Evolutionary conservation across 2,797 vertebrate genomes (phyloP).

Genomic region (Smutsia gigantea): DNA sequence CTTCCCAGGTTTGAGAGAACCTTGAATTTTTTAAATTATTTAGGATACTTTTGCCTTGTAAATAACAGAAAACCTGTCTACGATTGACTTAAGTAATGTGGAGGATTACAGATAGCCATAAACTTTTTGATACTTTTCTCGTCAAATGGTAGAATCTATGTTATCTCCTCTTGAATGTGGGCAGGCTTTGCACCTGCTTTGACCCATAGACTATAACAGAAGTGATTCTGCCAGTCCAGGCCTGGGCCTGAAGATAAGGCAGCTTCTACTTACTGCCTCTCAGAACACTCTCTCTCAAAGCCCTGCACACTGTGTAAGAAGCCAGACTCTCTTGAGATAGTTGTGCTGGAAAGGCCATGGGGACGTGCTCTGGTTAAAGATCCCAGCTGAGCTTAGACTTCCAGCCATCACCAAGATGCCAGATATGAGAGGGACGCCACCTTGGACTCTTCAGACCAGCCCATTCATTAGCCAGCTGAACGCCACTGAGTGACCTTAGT

Average conservation of each 20-base stretch:
- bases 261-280: neutral
- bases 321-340: neutral
- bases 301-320: neutral
- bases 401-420: neutral
- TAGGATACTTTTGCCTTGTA: slow-evolving; percentile 20
- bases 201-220: neutral
- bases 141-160: neutral
- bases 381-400: neutral
- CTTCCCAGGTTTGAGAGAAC: slow-evolving; percentile 42
- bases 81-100: neutral
- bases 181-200: neutral
- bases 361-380: neutral
- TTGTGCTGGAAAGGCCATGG: neutral
- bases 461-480: neutral
- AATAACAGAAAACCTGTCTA: slow-evolving; percentile 27
- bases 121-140: neutral
- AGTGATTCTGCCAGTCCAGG: neutral
- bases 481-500: neutral
- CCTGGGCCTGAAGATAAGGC: neutral
- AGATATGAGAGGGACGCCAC: neutral
- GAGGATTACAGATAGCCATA: neutral
- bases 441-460: neutral
- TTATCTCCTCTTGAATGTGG: neutral
- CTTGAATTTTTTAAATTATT: slow-evolving; percentile 23
- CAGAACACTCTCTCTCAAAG: neutral